These are phyloP conservation scores for Rhipidura dahli DNA, from an alignment of 2,113 vertebrate species.

Conservation along the genomic window DNA sequence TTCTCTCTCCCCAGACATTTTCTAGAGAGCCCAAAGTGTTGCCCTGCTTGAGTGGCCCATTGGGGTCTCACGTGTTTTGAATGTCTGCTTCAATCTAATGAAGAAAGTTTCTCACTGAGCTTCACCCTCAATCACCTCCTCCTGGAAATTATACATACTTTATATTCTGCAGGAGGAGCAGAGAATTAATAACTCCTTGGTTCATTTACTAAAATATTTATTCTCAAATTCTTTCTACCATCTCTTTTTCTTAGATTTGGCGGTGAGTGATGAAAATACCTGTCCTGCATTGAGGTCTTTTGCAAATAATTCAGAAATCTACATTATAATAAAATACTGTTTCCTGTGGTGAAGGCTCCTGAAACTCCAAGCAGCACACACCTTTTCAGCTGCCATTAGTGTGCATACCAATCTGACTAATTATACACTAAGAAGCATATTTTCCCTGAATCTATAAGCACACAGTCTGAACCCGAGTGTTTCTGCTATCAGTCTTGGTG, in stretches of 20 bases:
- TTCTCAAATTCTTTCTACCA: background rate
- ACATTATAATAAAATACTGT: conserved; percentile 41
- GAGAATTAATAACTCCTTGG: background rate
- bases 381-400: conserved; percentile 32
- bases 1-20: background rate
- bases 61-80: background rate
- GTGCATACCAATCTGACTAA: conserved; percentile 48
- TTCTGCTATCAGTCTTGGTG: background rate
- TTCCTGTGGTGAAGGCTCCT: conserved; percentile 41
- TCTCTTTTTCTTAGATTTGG: background rate
- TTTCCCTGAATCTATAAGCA: conserved; percentile 44
- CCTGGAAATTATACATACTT: background rate
- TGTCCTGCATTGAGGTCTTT: background rate
- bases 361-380: conserved; percentile 9
- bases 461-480: background rate
- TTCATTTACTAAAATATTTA: conserved; percentile 47
- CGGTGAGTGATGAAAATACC: background rate
- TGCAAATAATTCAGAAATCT: conserved; percentile 40
- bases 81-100: background rate
- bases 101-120: background rate
- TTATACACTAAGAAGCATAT: conserved; percentile 59
- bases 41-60: background rate
- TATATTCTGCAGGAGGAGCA: background rate
- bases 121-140: background rate
- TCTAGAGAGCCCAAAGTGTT: background rate